These are phyloP conservation scores for Cosmia pyralina DNA, from an alignment of 2,888 invertebrate species.

Conservation along the genomic window DNA sequence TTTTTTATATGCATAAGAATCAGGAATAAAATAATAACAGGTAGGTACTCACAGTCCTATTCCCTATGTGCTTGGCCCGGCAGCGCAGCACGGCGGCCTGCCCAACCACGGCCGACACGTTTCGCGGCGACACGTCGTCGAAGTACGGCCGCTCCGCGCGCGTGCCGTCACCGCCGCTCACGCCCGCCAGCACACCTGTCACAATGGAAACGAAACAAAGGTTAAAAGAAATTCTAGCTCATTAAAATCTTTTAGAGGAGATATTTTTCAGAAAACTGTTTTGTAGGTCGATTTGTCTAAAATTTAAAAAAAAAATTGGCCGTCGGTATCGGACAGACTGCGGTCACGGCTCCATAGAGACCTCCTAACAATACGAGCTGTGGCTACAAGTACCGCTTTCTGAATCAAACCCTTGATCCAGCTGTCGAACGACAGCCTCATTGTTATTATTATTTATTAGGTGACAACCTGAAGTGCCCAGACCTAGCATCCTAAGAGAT, in stretches of 20 bases:
- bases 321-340: too few species aligned
- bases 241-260: too few species aligned
- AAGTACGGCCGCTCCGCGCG: constrained; percentile 94
- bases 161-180: constrained; percentile 75
- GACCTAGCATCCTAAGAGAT: neutral
- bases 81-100: constrained; percentile 95
- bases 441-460: neutral
- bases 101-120: constrained; percentile 95
- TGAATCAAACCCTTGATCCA: neutral
- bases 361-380: too few species aligned
- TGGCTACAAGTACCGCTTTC: too few species aligned
- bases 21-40: too few species aligned
- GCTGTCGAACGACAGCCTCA: neutral
- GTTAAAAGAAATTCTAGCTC: neutral
- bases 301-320: too few species aligned
- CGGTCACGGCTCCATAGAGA: too few species aligned
- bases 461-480: neutral
- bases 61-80: constrained; percentile 96
- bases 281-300: neutral
- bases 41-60: constrained; percentile 93
- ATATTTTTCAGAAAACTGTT: too few species aligned
- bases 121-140: constrained; percentile 95
- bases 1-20: too few species aligned
- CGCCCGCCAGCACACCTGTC: constrained; percentile 79
- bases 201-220: constrained; percentile 28